phyloP scores from a whole-genome alignment of 2,113 vertebrate species.

The Sigmodon hispidus region DNA sequence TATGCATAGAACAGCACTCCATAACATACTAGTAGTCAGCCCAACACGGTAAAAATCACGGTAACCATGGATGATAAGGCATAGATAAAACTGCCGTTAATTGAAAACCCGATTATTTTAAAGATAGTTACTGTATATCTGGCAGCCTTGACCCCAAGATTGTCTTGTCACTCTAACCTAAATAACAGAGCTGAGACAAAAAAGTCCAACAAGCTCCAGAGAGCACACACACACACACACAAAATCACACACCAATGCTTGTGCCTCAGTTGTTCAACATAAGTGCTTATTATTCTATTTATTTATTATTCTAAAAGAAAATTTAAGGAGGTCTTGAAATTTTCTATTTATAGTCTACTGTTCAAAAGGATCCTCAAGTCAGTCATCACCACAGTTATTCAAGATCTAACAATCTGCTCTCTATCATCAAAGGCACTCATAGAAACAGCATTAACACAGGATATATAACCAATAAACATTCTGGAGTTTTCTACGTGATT shows the following conservation, averaged over 20 bases:
- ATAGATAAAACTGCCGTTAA: not conserved
- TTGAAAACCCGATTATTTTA: not conserved
- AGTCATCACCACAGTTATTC: not conserved
- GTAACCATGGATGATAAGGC: not conserved
- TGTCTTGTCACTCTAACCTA: not conserved
- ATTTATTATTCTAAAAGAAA: slow-evolving; percentile 30
- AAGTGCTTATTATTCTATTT: not conserved
- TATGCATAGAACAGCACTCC: not conserved
- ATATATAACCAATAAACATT: not conserved
- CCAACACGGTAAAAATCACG: not conserved
- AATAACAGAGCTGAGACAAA: not conserved
- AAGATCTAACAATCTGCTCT: not conserved
- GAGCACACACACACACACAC: too few species aligned
- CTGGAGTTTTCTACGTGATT: not conserved
- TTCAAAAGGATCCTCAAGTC: not conserved
- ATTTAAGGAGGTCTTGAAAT: not conserved
- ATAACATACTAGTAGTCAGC: not conserved
- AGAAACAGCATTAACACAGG: not conserved
- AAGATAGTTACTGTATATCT: not conserved
- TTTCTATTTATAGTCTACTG: not conserved
- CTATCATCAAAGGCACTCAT: not conserved
- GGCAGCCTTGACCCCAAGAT: not conserved
- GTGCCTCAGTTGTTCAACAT: not conserved
- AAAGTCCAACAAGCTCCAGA: not conserved
- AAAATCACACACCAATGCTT: not conserved